phyloP scores from a whole-genome alignment of 2,888 invertebrate genomes.

The Entomobrya multifasciata region DNA sequence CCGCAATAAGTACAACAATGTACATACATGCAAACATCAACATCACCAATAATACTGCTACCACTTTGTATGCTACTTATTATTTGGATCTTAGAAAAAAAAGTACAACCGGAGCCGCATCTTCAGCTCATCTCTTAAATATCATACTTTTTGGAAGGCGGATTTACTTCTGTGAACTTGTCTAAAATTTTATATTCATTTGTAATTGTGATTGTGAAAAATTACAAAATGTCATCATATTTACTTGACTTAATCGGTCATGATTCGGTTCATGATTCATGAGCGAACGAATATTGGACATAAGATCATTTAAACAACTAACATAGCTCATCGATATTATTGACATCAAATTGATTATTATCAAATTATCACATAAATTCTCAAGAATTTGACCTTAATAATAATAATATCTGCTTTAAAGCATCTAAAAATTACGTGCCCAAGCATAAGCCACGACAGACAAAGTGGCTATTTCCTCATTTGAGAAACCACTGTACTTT shows the following conservation, averaged over 20 bases:
- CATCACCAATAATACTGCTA: not conserved
- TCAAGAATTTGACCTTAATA: too few relatives aligned
- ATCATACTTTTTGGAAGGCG: not conserved
- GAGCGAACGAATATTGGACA: too few relatives aligned
- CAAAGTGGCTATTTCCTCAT: not conserved
- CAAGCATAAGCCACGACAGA: not conserved
- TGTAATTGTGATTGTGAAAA: not conserved
- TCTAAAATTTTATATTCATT: not conserved
- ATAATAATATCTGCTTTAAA: too few relatives aligned
- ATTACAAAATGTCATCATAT: too few relatives aligned
- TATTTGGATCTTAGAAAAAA: not conserved
- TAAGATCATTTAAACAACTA: too few relatives aligned
- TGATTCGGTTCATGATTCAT: too few relatives aligned
- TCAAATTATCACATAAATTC: too few relatives aligned
- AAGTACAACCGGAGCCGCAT: constrained; percentile 32
- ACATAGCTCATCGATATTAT: not conserved
- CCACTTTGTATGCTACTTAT: not conserved
- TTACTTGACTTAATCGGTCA: too few relatives aligned
- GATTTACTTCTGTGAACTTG: not conserved
- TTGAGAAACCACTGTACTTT: constrained; percentile 26
- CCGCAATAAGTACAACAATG: constrained; percentile 29
- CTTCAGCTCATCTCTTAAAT: too few relatives aligned
- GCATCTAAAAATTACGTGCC: not conserved
- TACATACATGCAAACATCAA: not conserved
- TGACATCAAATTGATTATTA: not conserved